Evolutionary conservation across 2,888 invertebrate genomes (phyloP).

Genomic region (Imbricaverruca yamaguchii): DNA sequence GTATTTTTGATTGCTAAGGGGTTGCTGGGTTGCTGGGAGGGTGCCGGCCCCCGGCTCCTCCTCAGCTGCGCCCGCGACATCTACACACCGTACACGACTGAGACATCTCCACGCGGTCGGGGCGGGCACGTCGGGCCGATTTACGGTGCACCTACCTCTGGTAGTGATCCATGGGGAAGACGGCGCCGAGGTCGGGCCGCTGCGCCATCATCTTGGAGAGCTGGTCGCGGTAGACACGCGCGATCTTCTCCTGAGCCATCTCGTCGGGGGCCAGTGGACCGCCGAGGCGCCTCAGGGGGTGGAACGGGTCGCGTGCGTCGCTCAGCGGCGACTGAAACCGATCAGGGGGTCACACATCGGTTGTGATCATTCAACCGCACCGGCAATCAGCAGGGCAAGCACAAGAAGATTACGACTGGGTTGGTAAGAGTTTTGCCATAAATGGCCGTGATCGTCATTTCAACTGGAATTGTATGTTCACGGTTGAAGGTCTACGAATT

Average conservation of each 20-base stretch:
- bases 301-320: not conserved
- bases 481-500: too few relatives aligned
- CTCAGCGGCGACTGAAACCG: constrained; percentile 6
- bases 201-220: constrained; percentile 73
- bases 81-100: not conserved
- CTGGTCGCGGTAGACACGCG: constrained; percentile 90
- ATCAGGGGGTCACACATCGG: too few relatives aligned
- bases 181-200: constrained; percentile 26
- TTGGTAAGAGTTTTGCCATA: too few relatives aligned
- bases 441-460: too few relatives aligned
- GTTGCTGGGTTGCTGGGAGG: too few relatives aligned
- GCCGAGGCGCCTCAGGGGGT: not conserved
- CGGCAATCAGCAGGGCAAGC: too few relatives aligned
- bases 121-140: too few relatives aligned
- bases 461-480: too few relatives aligned
- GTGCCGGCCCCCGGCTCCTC: not conserved
- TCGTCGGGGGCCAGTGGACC: constrained; percentile 26
- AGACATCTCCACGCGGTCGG: too few relatives aligned
- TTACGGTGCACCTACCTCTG: not conserved
- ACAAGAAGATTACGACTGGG: too few relatives aligned
- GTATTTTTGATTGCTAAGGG: too few relatives aligned
- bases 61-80: not conserved
- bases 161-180: constrained; percentile 30
- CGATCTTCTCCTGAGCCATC: constrained; percentile 85
- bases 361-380: too few relatives aligned